Evolutionary conservation across 2,113 vertebrate species (phyloP).

Genomic region (Cariama cristata): DNA sequence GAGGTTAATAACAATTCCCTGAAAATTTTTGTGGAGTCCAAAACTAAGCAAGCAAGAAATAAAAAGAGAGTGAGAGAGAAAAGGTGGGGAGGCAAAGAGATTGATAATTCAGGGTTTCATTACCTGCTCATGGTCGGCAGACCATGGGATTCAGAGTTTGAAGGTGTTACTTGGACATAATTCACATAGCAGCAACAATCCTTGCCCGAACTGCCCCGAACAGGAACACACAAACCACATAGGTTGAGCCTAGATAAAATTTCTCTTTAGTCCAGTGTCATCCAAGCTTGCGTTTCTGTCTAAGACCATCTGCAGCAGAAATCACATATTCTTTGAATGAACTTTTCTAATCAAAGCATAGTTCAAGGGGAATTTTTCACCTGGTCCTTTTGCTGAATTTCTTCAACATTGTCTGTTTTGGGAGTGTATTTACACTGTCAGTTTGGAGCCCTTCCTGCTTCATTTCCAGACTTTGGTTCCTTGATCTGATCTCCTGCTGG

Average conservation of each 20-base stretch:
- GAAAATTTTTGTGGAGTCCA: neutral
- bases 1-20: neutral
- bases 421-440: neutral
- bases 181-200: neutral
- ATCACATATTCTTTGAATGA: neutral
- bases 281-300: neutral
- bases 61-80: neutral
- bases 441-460: constrained; percentile 9
- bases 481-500: neutral
- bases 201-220: neutral
- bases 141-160: neutral
- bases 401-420: neutral
- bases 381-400: neutral
- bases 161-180: neutral
- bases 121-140: neutral
- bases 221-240: neutral
- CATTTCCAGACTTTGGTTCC: neutral
- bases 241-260: neutral
- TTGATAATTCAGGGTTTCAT: neutral
- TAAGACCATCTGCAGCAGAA: neutral
- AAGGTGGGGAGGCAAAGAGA: neutral
- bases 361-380: neutral
- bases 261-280: neutral
- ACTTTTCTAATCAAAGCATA: neutral
- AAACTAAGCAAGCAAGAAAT: neutral